Evolutionary conservation across 1,140 invertebrate species (phyloP), one percentile per base, ranked within the genome.

Genomic region (Pseudomyrmex sp.): DNA sequence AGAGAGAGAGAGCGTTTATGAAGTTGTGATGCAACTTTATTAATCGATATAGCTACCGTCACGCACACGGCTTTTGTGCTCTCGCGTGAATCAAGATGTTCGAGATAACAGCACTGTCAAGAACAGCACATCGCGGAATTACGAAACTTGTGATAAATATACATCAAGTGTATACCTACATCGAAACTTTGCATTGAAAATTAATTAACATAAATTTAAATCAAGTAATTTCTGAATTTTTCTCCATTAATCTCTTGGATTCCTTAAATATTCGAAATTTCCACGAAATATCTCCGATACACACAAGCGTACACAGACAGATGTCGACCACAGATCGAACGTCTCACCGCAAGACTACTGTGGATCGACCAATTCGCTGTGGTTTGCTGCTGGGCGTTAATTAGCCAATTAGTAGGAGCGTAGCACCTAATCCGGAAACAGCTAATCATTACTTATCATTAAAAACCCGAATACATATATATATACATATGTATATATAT

Each of bases 361-460:
- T 73, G 13, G 59, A 82, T 82, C 86, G 82, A 89, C 84, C 87
- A 83, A 88, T 91, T 90, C 82, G 80, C 72, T 54, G 72, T 69
- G 85, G 79, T 82, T 85, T 66, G 72, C 82, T 77, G 79, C 52
- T 61, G 35, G 66, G 82, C 70, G 86, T 85, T 91, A 91, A 90
- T 91, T 90, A 88, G 87, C 80, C 87, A 91, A 91, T 91, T 91
- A 91, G 85, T 87, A 73, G 58, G 50, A 58, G 62, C 56, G 63
- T 56, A 52, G 65, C 58, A 44, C 46, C 59, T 46, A 70, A 84
- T 83, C 61, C 58, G 48, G 79, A 68, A 52, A 70, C 46, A 15
- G 35, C 65, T 59, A 48, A 69, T 35, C 35, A 7, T 35, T 35
- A 35, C 35, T 35, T 35, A 35, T 35, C 35, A 35, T 72, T 18